Percentiles rank a stretch among this genome's conserved stretches.
These are phyloP conservation scores for Drosophila atroscutellata DNA, from an alignment of 2,888 invertebrate species.

Conservation along the genomic window DNA sequence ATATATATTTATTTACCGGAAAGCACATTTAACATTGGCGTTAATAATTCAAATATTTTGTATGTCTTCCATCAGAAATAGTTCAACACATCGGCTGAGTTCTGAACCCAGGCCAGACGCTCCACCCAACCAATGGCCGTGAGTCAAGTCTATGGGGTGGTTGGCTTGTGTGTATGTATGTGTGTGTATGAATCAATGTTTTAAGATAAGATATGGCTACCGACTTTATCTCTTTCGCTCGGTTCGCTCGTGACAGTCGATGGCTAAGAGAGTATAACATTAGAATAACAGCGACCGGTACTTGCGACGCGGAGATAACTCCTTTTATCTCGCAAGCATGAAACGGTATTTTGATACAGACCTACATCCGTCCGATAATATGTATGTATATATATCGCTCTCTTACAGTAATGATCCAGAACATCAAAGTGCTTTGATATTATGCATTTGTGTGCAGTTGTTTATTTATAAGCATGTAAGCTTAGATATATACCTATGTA, in stretches of 20 bases:
- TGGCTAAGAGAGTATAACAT: constrained; percentile 48
- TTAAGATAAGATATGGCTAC: constrained; percentile 71
- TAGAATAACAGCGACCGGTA: constrained; percentile 6
- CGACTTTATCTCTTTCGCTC: constrained; percentile 62
- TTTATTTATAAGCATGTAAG: constrained; percentile 34
- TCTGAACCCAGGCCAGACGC: not conserved
- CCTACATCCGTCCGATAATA: not conserved
- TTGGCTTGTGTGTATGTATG: not conserved
- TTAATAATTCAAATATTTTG: not conserved
- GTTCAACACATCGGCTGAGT: constrained; percentile 1
- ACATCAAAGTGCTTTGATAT: constrained; percentile 19
- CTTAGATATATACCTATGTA: constrained; percentile 6
- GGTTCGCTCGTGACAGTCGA: constrained; percentile 23
- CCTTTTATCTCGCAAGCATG: constrained; percentile 8
- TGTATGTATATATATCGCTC: constrained; percentile 10
- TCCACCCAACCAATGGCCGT: constrained; percentile 14
- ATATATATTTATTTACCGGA: not conserved
- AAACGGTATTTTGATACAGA: constrained; percentile 9
- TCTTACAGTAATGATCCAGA: constrained; percentile 33
- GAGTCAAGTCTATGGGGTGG: constrained; percentile 30
- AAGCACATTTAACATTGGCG: not conserved
- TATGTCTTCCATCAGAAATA: not conserved
- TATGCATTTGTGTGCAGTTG: constrained; percentile 30
- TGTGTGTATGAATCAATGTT: constrained; percentile 63
- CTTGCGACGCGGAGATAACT: constrained; percentile 1